Evolutionary conservation across 2,113 vertebrate genomes (phyloP), one percentile per base, ranked within the genome.

Genomic region (Machaerirhynchus nigripectus): DNA sequence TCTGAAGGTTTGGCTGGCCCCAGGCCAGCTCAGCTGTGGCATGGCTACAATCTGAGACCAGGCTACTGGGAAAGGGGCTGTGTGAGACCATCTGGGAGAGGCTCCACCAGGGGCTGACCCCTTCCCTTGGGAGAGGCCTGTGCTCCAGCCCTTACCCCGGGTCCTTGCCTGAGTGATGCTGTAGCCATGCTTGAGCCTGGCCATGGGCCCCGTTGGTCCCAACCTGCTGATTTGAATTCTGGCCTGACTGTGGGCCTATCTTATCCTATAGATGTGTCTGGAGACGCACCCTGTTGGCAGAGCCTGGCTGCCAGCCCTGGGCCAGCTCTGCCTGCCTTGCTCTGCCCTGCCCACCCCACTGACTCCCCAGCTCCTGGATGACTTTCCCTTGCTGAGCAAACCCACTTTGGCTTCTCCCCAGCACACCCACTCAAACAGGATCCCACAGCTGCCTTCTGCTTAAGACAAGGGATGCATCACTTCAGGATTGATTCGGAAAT

Each of bases 41-140:
- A 4, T 8, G 10, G 61, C n/a, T 65, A 7, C 67, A 56, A 1
- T 11, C 15, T 35, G 33, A 35, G 40, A 19, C 13, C 26, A 37
- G 40, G 60, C 7, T 49, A 3, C 26, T 27, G 76, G 39, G 19
- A 44, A 31, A 40, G 39, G 21, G 22, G 24, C 16, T 37, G 15
- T 18, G 53, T 20, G 60, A 74, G 35, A 30, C 2, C 13, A 9
- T 6, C 21, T 33, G 40, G 30, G 23, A 56, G 27, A 88, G 15
- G 33, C 37, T 35, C 27, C 30, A 12, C 1, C 8, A 23, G 18
- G 15, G 13, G 11, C 49, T 39, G 13, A 46, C 1, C 9, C 30
- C 42, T 26, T 59, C 0, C 0, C 31, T 6, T 17, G 1, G 23
- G 24, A 57, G 6, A 9, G n/a, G 13, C 40, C 15, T 35, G 42